Base-by-base conservation (phyloP, 2,113 vertebrate species). In the Cavia aperea region DNA sequence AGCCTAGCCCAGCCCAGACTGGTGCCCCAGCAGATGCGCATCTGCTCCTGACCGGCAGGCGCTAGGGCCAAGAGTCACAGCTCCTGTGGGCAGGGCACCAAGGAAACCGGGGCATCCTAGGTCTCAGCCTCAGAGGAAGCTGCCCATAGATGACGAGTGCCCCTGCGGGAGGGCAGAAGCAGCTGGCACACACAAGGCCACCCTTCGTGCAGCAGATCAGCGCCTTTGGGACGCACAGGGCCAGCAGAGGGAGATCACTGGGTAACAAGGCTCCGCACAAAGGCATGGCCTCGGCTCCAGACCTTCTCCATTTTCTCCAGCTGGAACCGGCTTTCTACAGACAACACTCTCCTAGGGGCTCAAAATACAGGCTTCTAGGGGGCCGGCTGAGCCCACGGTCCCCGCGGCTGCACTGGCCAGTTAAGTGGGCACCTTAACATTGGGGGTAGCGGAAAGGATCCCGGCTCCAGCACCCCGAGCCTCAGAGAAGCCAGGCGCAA, bases 241-340 rank as follows among this genome's bases (percentile, higher is more conserved):
- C 39, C 23, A 82, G 94, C 94, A 54, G 81, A 87, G 82, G 91
- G 92, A 89, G 81, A 86, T 5, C 63, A 95, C 95, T 11, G 58
- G 94, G 97, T 97, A 97, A 98, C 96, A 97, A 97, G 89, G 96
- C 96, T 96, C 97, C 95, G 97, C 97, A 98, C 98, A 98, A 98
- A 98, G 98, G 97, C 36, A 18, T 12, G 97, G 98, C 98, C 96
- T 98, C 97, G 96, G 96, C 97, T 97, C 96, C 97, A 95, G 97
- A 96, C 94, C 96, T 97, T 96, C 96, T 97, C 97, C 91, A 83
- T 97, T 97, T 97, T 96, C 95, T 95, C 97, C 97, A 98, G 97
- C 98, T 97, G 97, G 98, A 97, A 92, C 81, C 95, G 92, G 97
- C 92, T 97, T 97, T 95, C 97, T 96, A 96, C 95, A 95, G 96